phyloP scores from a whole-genome alignment of 2,797 vertebrate genomes.

The Taeniopygia guttata region DNA sequence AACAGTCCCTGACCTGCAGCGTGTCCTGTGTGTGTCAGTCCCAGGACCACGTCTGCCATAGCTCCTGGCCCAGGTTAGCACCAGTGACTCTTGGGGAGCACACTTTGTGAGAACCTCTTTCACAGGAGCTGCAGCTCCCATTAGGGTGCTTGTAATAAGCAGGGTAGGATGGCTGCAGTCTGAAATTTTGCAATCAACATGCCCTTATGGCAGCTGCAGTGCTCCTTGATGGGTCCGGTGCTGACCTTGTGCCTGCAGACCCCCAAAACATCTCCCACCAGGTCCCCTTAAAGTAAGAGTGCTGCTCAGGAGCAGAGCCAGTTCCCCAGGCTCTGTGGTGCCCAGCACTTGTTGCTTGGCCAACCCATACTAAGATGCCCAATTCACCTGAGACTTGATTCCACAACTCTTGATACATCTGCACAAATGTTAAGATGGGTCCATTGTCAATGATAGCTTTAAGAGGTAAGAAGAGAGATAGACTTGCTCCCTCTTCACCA shows the following conservation, averaged over 20 bases:
- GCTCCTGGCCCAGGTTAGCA: background rate
- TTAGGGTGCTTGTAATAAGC: background rate
- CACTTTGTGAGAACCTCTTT: background rate
- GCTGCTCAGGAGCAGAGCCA: background rate
- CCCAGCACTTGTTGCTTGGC: background rate
- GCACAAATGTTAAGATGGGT: background rate
- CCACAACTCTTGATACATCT: background rate
- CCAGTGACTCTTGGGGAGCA: background rate
- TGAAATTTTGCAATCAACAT: rapidly evolving
- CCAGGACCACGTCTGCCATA: background rate
- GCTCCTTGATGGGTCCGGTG: background rate
- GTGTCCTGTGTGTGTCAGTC: background rate
- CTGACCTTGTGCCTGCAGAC: background rate
- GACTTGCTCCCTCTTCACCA: background rate
- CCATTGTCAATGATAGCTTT: background rate
- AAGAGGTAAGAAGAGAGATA: background rate
- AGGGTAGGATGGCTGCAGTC: background rate
- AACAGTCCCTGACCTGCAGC: rapidly evolving
- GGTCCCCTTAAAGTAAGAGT: background rate
- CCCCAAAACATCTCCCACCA: background rate
- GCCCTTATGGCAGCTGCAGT: too few species aligned
- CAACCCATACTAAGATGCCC: background rate
- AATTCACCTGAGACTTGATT: background rate
- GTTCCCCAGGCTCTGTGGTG: rapidly evolving
- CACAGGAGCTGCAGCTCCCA: background rate